Evolutionary conservation across 37 sponge, comb jelly and placozoan species (phyloP), one percentile per base, ranked within the genome.

Genomic region (Trichoplax adhaerens): DNA sequence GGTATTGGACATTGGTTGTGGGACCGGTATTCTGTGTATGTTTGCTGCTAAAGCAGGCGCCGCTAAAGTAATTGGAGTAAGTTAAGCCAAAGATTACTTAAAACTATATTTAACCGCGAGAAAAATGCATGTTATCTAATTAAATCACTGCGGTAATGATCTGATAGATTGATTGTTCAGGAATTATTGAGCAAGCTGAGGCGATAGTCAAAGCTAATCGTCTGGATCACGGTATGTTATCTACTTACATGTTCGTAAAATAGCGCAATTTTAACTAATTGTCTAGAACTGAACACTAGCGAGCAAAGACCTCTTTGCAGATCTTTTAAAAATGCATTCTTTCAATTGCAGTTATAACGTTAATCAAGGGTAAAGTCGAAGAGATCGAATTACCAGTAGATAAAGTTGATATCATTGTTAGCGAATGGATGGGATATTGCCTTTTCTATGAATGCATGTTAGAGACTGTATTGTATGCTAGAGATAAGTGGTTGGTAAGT

Each of bases 361-460:
- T 88, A 54, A 80, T 92, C 56, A 55, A 67, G 29, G 96, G 96
- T 0, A 94, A 94, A 76, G 74, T 94, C 64, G 96, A 94, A 68
- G 91, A 90, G 77, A 81, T 96, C n/a, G 59, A 78, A 5, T 81
- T 96, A 0, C 98, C 98, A 2, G 89, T 88, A 66, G 84, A 86
- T 6, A 69, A 83, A 56, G 91, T 96, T 12, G 89, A 91, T 72
- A 84, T 96, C 68, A 96, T 96, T 10, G 83, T 96, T 46, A 87
- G 88, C 0, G 97, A 95, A 80, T 95, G 97, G 97, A 95, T 95
- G 97, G 97, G 97, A 0, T 95, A 95, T 83, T 95, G 91, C 54
- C 81, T 95, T 53, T 91, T 95, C 83, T 95, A 95, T 70, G 97
- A 95, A 83, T 84, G 86, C 65, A 95, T 95, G 97, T 64, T 95